phyloP scores from a whole-genome alignment of 2,888 invertebrate genomes.

The Leucozona laternaria region DNA sequence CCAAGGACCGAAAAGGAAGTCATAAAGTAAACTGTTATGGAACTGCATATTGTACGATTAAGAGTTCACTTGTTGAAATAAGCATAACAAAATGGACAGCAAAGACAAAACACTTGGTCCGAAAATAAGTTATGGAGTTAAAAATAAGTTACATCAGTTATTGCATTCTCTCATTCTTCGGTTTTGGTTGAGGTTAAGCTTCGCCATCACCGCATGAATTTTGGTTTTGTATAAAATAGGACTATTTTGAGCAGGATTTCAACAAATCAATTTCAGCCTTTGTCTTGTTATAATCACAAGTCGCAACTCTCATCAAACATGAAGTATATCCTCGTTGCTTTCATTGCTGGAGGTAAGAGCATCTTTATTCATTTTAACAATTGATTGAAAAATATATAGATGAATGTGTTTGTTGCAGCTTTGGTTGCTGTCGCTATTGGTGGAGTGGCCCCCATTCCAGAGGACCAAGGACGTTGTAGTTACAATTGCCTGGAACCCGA shows the following conservation, averaged over 20 bases:
- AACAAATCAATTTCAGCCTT: neutral
- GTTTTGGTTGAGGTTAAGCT: neutral
- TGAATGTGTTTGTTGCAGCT: neutral
- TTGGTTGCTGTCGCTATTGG: constrained; percentile 16
- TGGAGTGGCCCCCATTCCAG: constrained; percentile 17
- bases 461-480: constrained; percentile 69
- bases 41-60: neutral
- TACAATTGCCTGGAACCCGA: constrained; percentile 77
- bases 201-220: neutral
- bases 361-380: neutral
- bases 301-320: neutral
- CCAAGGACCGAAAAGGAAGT: neutral
- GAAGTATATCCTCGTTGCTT: constrained; percentile 17
- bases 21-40: neutral
- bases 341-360: constrained; percentile 1
- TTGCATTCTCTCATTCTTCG: neutral
- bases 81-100: neutral
- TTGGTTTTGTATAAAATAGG: constrained; percentile 10
- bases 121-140: neutral
- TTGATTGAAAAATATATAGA: neutral
- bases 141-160: neutral
- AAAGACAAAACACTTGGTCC: neutral
- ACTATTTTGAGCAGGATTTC: neutral
- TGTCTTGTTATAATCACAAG: neutral
- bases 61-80: neutral